Evolutionary conservation across 2,797 vertebrate species (phyloP).

Genomic region (Diglossa cyanea): DNA sequence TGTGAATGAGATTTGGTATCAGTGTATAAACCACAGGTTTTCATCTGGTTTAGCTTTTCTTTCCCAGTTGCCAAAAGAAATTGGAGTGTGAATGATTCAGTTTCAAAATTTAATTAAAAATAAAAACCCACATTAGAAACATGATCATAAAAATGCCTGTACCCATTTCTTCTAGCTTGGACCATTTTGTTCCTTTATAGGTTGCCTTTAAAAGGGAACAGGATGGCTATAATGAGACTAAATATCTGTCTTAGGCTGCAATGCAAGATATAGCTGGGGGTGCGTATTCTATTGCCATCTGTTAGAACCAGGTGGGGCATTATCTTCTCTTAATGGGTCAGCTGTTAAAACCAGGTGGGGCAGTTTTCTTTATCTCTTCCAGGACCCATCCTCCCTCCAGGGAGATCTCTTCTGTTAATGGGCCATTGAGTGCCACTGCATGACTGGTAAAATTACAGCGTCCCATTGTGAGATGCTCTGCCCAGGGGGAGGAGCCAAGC

Average conservation of each 20-base stretch:
- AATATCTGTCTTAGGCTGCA: not conserved
- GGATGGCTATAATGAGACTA: not conserved
- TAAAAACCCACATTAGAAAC: not conserved
- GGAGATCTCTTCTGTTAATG: not conserved
- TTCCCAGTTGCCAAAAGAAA: not conserved
- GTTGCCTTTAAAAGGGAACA: not conserved
- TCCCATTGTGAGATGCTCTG: not conserved
- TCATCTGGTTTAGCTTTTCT: conserved; percentile 26
- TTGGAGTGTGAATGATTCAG: not conserved
- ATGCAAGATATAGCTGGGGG: not conserved
- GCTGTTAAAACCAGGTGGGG: not conserved
- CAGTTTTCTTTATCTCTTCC: not conserved
- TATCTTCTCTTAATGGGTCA: not conserved
- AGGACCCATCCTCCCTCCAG: not conserved
- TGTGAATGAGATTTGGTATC: conserved; percentile 35
- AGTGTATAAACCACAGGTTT: not conserved
- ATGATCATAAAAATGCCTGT: not conserved
- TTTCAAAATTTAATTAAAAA: not conserved
- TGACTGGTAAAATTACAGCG: not conserved
- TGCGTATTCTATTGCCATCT: not conserved
- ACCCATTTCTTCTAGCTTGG: not conserved
- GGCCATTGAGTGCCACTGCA: not conserved
- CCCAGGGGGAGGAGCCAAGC: not conserved
- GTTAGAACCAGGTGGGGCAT: not conserved
- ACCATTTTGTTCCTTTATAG: not conserved